Conservation (phyloP, 2,797 vertebrate species). For the Danio jaintianensis region DNA sequence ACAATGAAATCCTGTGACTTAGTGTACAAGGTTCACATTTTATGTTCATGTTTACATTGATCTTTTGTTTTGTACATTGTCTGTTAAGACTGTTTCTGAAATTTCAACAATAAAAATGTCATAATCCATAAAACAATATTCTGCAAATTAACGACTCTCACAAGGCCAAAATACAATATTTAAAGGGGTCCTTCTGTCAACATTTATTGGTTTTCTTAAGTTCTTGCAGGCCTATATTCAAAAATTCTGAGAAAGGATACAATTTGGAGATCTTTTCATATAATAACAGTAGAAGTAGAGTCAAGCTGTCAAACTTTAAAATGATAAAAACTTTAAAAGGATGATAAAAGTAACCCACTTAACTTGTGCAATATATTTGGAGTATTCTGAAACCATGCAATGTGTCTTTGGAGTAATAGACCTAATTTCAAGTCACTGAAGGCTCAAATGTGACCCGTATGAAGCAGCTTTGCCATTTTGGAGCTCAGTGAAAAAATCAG, state of each 20-base stretch:
- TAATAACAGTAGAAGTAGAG: background rate
- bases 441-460: background rate
- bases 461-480: background rate
- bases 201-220: background rate
- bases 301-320: slow-evolving; percentile 8
- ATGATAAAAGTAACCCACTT: background rate
- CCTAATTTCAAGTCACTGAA: background rate
- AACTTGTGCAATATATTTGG: background rate
- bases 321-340: background rate
- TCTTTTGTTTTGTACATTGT: background rate
- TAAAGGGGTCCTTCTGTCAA: background rate
- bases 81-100: background rate
- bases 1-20: background rate
- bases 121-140: slow-evolving; percentile 3
- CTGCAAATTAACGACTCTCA: background rate
- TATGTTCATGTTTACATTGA: slow-evolving; percentile 9
- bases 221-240: background rate
- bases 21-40: slow-evolving; percentile 32
- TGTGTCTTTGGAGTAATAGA: background rate
- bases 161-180: background rate
- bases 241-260: too few relatives aligned
- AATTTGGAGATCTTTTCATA: too few relatives aligned
- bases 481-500: background rate
- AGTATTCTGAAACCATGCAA: background rate
- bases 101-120: background rate